Conservation (phyloP, 2,888 invertebrate species). For the Melanargia galathea region DNA sequence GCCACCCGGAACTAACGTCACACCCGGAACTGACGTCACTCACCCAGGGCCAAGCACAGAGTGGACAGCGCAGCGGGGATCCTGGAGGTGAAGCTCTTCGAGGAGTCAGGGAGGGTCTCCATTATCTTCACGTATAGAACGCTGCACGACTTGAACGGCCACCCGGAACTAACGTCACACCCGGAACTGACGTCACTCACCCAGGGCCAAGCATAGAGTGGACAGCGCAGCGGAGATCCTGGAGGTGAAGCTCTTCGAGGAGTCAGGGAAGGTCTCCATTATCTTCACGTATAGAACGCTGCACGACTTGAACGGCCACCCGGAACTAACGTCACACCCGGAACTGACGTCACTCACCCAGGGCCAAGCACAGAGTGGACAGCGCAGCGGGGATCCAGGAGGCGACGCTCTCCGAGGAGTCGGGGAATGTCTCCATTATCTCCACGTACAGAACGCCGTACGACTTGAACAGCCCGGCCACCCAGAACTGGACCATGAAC, state of each 20-base stretch:
- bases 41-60: no score
- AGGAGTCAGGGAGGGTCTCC: no score
- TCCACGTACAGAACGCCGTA: conserved; percentile 91
- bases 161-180: not conserved
- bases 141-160: not conserved
- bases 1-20: no score
- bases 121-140: no score
- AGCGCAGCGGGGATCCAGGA: conserved; percentile 91
- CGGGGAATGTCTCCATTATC: conserved; percentile 89
- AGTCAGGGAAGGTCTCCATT: no score
- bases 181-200: conserved; percentile 60
- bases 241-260: conserved; percentile 78
- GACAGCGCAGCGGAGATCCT: conserved; percentile 91
- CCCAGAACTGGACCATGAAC: conserved; percentile 91
- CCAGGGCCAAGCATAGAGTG: conserved; percentile 88
- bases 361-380: conserved; percentile 88
- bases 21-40: no score
- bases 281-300: not conserved
- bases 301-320: not conserved
- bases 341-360: conserved; percentile 75
- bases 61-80: no score
- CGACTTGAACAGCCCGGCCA: conserved; percentile 90
- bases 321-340: conserved; percentile 75
- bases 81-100: no score
- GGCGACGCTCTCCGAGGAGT: conserved; percentile 87